Base-by-base conservation (phyloP, 1,140 invertebrate species). In the Heliothis subflexa region DNA sequence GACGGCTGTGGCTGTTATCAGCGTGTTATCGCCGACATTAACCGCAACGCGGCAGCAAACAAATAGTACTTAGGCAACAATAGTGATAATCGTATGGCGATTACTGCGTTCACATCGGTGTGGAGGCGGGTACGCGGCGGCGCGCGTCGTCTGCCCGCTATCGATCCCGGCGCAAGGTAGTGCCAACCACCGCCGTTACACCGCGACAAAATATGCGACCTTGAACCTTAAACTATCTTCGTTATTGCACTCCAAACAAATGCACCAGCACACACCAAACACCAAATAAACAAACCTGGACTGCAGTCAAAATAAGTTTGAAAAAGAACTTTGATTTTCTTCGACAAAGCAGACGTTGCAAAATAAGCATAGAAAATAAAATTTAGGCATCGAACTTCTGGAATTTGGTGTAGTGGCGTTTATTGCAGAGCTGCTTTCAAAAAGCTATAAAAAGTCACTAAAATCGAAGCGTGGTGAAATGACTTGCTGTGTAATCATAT, bases 131-230 rank as follows among this genome's bases (percentile, higher is more conserved):
- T 71, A 62, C 81, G 89, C 88, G 82, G 82, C 87, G 88, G 88
- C 87, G 89, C 88, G 89, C 86, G 84, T 81, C 85, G 80, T 81
- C 89, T 85, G 81, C 83, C 83, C 86, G 86, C 87, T 91, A 92
- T 91, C 85, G 88, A 92, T 90, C 86, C 87, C 86, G 86, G 70
- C 81, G 79, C 81, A 83, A 83, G 84, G 81, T 80, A 78, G 84
- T 83, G 84, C 85, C 85, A 78, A 87, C 86, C 86, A 80, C 83
- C 83, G 81, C 62, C 59, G 62, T 55, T 78, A 72, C 80, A 80
- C 84, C 83, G 86, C 83, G 76, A 84, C 83, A 75, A 83, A 83
- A 81, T 77, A 80, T 70, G 80, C 86, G 86, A 85, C 88, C 88
- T 90, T 89, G 88, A 90, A 89, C 88, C 85, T 86, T 82, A 75